Conservation (phyloP, 2,797 vertebrate genomes). For the Pseudocheirus occidentalis region DNA sequence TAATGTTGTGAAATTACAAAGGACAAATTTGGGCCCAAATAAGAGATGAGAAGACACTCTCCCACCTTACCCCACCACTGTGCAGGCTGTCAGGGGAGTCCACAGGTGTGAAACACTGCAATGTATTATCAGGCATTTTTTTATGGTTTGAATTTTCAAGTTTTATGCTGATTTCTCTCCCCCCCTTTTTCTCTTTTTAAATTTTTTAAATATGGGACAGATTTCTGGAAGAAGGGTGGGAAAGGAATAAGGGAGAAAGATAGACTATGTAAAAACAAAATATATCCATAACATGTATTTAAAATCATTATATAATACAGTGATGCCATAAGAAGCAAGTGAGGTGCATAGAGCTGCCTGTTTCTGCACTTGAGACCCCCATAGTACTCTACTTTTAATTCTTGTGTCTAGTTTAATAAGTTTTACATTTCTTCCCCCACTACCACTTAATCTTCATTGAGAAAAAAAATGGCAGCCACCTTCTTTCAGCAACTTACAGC, state of each 20-base stretch:
- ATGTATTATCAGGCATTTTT: background rate
- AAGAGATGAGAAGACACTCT: background rate
- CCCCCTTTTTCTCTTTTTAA: background rate
- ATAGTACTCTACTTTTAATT: background rate
- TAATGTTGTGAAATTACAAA: background rate
- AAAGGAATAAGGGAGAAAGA: background rate
- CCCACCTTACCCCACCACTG: background rate
- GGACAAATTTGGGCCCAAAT: background rate
- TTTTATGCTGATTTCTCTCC: background rate
- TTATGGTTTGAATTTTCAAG: background rate
- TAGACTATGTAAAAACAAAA: background rate
- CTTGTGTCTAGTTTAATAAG: background rate
- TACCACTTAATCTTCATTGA: background rate
- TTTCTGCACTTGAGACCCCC: background rate
- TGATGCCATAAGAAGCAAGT: background rate
- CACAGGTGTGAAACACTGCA: background rate
- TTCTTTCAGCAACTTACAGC: background rate
- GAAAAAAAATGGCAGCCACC: background rate
- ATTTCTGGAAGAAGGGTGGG: background rate
- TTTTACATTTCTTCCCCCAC: background rate
- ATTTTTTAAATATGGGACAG: background rate
- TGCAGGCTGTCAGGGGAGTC: background rate
- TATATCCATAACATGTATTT: background rate
- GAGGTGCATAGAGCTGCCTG: background rate
- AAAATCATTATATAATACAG: background rate